Percentiles rank a stretch among this genome's conserved stretches.
These are phyloP conservation scores for Ctenomys sociabilis DNA, from an alignment of 2,113 vertebrate species.

Conservation along the genomic window DNA sequence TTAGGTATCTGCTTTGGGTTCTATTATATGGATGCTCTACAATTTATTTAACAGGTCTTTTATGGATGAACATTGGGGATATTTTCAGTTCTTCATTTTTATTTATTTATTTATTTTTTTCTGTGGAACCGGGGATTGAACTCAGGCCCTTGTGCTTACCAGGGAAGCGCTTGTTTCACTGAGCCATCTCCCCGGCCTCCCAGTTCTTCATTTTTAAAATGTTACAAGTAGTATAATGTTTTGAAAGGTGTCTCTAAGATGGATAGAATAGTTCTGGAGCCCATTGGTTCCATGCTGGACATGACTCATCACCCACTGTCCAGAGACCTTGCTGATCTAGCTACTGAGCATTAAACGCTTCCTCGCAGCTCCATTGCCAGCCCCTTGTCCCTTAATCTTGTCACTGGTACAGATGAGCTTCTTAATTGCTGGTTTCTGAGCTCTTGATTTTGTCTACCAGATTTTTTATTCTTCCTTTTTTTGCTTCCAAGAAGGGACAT, in stretches of 20 bases:
- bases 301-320: neutral
- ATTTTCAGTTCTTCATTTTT: constrained; percentile 46
- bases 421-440: neutral
- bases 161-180: no score
- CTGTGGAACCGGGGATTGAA: no score
- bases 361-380: neutral
- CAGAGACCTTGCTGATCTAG: neutral
- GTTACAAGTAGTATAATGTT: constrained; percentile 11
- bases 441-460: neutral
- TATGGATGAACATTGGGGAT: constrained; percentile 16
- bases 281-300: neutral
- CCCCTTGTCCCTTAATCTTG: neutral
- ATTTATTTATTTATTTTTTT: no score
- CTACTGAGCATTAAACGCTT: neutral
- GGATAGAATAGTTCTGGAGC: neutral
- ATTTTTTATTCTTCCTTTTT: neutral
- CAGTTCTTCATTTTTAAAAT: neutral
- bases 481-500: neutral
- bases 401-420: neutral
- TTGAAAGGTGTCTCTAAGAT: neutral
- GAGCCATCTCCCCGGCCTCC: no score
- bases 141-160: no score
- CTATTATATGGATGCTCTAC: neutral
- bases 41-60: neutral
- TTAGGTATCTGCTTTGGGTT: neutral